phyloP scores from a whole-genome alignment of 2,113 vertebrate species.

The Chaenogobius annularis region DNA sequence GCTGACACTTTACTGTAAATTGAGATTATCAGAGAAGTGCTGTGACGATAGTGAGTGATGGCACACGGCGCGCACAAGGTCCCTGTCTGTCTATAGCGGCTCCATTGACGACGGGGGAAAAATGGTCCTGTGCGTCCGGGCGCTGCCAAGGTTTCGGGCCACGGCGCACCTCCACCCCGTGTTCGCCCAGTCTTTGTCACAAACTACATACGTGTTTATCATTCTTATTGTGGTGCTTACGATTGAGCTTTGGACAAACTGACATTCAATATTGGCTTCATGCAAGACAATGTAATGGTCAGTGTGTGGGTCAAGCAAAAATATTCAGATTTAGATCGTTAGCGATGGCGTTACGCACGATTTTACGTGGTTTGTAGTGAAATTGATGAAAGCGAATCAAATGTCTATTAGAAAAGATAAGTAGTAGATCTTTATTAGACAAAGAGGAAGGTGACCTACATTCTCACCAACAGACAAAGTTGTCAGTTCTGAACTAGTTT shows the following conservation, averaged over 20 bases:
- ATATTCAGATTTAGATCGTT: not conserved
- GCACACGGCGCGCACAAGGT: conserved; percentile 62
- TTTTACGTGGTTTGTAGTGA: not conserved
- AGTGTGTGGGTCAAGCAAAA: not conserved
- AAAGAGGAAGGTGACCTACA: not conserved
- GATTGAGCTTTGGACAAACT: not conserved
- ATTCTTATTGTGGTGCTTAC: not conserved
- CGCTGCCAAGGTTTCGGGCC: conserved; percentile 16
- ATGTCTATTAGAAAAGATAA: not conserved
- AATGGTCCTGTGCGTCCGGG: conserved; percentile 24
- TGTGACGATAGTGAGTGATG: conserved; percentile 63
- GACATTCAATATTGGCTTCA: not conserved
- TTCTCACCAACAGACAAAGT: not conserved
- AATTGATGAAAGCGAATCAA: not conserved
- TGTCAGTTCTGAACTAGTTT: not conserved
- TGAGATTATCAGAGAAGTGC: conserved; percentile 72
- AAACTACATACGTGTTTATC: not conserved
- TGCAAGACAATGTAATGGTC: not conserved
- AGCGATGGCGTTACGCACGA: not conserved
- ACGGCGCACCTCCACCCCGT: conserved; percentile 16
- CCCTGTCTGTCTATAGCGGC: conserved; percentile 44
- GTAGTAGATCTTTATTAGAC: not conserved
- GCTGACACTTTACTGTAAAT: conserved; percentile 75
- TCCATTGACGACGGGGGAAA: conserved; percentile 22
- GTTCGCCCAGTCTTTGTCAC: not conserved